phyloP scores from a whole-genome alignment of 2,797 vertebrate species.

The Enteromius radiatus region DNA sequence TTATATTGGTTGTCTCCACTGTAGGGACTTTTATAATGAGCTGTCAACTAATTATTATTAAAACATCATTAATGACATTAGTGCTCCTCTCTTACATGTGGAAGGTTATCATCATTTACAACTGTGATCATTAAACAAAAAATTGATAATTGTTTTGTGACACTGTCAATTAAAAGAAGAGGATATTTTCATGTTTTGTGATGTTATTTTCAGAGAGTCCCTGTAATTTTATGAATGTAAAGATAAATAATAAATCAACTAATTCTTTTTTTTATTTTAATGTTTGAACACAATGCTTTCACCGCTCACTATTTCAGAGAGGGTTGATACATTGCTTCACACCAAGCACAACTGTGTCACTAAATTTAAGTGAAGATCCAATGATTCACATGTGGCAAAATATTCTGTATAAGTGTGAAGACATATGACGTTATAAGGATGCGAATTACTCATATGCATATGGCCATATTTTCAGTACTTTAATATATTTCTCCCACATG shows the following conservation, averaged over 20 bases:
- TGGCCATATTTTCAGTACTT: background rate
- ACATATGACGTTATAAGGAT: background rate
- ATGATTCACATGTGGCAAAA: background rate
- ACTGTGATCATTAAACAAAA: constrained; percentile 6
- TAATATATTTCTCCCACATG: background rate
- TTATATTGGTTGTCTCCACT: background rate
- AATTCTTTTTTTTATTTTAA: background rate
- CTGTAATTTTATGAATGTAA: constrained; percentile 37
- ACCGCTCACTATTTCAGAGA: background rate
- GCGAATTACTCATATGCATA: background rate
- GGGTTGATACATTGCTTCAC: background rate
- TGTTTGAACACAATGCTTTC: background rate
- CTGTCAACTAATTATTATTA: constrained; percentile 11
- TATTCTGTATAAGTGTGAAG: background rate
- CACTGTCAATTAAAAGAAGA: background rate
- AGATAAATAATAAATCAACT: constrained; percentile 8
- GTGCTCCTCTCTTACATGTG: background rate
- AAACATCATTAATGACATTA: constrained; percentile 33
- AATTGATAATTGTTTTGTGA: background rate
- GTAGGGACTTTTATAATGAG: constrained; percentile 18
- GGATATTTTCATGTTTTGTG: constrained; percentile 8
- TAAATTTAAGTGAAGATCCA: background rate
- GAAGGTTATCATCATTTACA: background rate
- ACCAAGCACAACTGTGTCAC: background rate
- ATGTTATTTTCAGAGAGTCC: background rate